phyloP scores from a whole-genome alignment of 2,113 vertebrate genomes.

The Hypocryptadius cinnamomeus region DNA sequence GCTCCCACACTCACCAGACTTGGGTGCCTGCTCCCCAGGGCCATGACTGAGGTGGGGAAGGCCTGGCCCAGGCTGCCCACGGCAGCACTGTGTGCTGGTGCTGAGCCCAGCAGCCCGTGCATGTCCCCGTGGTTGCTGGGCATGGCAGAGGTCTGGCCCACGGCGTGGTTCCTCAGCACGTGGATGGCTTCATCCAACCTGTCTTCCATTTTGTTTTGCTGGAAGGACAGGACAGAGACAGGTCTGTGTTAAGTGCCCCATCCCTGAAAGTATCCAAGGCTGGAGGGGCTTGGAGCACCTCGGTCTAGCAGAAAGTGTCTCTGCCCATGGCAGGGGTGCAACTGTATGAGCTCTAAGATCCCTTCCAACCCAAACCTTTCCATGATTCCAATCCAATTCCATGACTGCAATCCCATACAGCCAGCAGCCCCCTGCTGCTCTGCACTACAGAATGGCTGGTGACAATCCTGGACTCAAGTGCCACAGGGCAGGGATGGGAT shows the following conservation, averaged over 20 bases:
- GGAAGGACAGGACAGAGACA: background rate
- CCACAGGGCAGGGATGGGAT: accelerated
- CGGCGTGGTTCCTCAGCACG: slow-evolving; percentile 91
- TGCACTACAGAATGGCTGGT: accelerated
- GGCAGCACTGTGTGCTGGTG: slow-evolving; percentile 74
- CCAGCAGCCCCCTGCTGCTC: background rate
- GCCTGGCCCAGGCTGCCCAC: slow-evolving; percentile 80
- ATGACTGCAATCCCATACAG: background rate
- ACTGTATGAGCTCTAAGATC: background rate
- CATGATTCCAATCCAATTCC: background rate
- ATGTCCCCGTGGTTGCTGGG: slow-evolving; percentile 75
- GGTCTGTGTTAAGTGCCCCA: background rate
- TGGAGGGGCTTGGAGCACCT: background rate
- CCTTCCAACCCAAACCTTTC: background rate
- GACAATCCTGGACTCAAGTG: background rate
- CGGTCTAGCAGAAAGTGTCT: background rate
- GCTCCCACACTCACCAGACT: slow-evolving; percentile 77
- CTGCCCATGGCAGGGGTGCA: background rate
- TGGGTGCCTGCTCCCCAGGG: slow-evolving; percentile 81
- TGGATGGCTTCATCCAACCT: slow-evolving; percentile 96
- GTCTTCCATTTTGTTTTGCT: slow-evolving; percentile 98
- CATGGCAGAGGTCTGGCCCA: slow-evolving; percentile 79
- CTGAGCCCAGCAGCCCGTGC: slow-evolving; percentile 77
- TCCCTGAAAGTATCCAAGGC: background rate
- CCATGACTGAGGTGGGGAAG: slow-evolving; percentile 79